Conservation (phyloP, 2,888 invertebrate species). For the Parnassius mnemosyne region DNA sequence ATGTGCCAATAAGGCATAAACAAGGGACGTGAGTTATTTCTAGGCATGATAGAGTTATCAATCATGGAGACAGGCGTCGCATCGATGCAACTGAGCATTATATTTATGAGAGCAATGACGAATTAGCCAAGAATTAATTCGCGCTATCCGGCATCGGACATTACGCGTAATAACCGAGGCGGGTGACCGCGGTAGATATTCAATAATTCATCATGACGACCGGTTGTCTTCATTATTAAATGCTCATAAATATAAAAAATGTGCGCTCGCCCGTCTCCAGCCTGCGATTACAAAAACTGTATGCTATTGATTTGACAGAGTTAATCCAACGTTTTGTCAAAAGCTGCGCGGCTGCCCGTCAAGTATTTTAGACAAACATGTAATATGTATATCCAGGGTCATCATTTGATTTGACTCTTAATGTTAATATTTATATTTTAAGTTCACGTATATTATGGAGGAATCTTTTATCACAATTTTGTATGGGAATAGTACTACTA, state of each 20-base stretch:
- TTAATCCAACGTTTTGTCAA: slow-evolving; percentile 15
- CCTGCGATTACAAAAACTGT: slow-evolving; percentile 6
- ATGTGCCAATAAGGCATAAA: slow-evolving; percentile 3
- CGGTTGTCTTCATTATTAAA: slow-evolving; percentile 15
- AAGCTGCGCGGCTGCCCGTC: neutral
- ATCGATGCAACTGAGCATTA: slow-evolving; percentile 1
- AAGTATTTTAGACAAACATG: neutral
- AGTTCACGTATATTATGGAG: too few relatives aligned
- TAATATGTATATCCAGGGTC: too few relatives aligned
- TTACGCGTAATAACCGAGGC: slow-evolving; percentile 3
- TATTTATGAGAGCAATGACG: slow-evolving; percentile 10
- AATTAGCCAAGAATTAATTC: slow-evolving; percentile 11
- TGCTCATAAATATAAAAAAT: slow-evolving; percentile 16
- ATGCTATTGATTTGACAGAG: slow-evolving; percentile 11
- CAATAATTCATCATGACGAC: slow-evolving; percentile 17
- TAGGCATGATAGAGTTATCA: slow-evolving; percentile 9
- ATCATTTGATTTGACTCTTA: too few relatives aligned
- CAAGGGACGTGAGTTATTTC: slow-evolving; percentile 5
- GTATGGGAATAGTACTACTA: too few relatives aligned
- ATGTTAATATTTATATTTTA: too few relatives aligned
- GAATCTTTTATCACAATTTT: too few relatives aligned
- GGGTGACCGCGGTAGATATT: slow-evolving; percentile 1
- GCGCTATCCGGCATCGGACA: slow-evolving; percentile 1
- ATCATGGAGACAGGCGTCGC: slow-evolving; percentile 3
- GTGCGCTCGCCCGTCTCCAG: slow-evolving; percentile 2